These are phyloP conservation scores for Varanus salvator DNA, from an alignment of 2,113 vertebrate genomes.

Conservation along the genomic window DNA sequence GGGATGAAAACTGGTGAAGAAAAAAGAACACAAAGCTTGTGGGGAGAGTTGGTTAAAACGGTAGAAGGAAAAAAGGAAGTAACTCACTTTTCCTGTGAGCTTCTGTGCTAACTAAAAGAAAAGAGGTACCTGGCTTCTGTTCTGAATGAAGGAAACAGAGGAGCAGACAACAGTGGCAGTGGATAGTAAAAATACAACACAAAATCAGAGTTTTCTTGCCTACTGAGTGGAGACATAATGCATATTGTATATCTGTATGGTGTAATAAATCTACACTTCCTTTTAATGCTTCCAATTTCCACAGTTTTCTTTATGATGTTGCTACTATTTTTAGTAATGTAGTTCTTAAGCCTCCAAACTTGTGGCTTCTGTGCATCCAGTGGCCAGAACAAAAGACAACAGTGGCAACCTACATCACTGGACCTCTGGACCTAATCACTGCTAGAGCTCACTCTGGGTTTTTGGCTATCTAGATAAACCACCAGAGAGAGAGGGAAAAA, in stretches of 20 bases:
- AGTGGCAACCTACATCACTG: too few relatives aligned
- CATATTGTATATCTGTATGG: neutral
- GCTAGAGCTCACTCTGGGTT: too few relatives aligned
- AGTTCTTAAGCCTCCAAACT: neutral
- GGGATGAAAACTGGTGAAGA: neutral
- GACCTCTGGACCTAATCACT: too few relatives aligned
- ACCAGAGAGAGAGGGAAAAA: too few relatives aligned
- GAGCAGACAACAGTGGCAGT: neutral
- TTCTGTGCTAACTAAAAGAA: neutral
- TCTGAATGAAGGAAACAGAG: neutral
- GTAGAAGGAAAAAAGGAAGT: too few relatives aligned
- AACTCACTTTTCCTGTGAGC: too few relatives aligned
- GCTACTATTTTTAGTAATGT: neutral
- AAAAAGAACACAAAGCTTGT: neutral
- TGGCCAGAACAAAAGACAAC: too few relatives aligned
- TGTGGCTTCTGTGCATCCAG: too few relatives aligned
- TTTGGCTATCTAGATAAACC: too few relatives aligned
- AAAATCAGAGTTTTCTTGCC: neutral
- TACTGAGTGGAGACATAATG: neutral
- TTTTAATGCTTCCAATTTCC: neutral
- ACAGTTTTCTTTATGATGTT: neutral
- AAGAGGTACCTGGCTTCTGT: neutral
- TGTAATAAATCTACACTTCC: neutral
- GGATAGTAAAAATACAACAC: neutral
- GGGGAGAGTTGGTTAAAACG: too few relatives aligned